Conservation (phyloP, 1,140 invertebrate genomes). For the Polypedilum vanderplanki region DNA sequence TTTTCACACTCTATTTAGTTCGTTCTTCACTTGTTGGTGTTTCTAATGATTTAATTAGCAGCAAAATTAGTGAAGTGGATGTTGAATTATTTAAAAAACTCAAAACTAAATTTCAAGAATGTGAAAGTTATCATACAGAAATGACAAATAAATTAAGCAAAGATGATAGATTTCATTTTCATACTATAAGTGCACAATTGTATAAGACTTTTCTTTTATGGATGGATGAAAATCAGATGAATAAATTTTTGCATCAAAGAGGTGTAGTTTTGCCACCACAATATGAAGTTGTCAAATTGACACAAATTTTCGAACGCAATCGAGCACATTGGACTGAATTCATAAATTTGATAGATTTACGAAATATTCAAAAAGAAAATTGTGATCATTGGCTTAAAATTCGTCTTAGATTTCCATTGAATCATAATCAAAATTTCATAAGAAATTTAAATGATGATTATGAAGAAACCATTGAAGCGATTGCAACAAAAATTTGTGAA, state of each 20-base stretch:
- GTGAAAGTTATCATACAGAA: slow-evolving; percentile 53
- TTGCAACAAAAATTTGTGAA: not conserved
- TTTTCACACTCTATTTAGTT: slow-evolving; percentile 66
- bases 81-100: slow-evolving; percentile 63
- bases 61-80: slow-evolving; percentile 74
- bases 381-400: slow-evolving; percentile 44
- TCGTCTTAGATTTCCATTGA: slow-evolving; percentile 32
- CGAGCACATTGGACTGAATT: slow-evolving; percentile 60
- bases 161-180: slow-evolving; percentile 35
- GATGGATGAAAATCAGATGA: slow-evolving; percentile 68
- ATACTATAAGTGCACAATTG: slow-evolving; percentile 41
- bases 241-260: slow-evolving; percentile 31
- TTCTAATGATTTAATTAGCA: slow-evolving; percentile 38
- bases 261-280: slow-evolving; percentile 50
- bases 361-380: slow-evolving; percentile 47
- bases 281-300: slow-evolving; percentile 54
- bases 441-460: not conserved
- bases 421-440: slow-evolving; percentile 30
- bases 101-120: slow-evolving; percentile 61
- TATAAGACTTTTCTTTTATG: slow-evolving; percentile 63
- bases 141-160: slow-evolving; percentile 41
- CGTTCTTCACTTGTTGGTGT: slow-evolving; percentile 46
- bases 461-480: not conserved
- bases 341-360: slow-evolving; percentile 52
- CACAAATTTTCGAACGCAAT: slow-evolving; percentile 43